These are phyloP conservation scores for Charina bottae DNA, from an alignment of 2,113 vertebrate genomes.

Conservation along the genomic window DNA sequence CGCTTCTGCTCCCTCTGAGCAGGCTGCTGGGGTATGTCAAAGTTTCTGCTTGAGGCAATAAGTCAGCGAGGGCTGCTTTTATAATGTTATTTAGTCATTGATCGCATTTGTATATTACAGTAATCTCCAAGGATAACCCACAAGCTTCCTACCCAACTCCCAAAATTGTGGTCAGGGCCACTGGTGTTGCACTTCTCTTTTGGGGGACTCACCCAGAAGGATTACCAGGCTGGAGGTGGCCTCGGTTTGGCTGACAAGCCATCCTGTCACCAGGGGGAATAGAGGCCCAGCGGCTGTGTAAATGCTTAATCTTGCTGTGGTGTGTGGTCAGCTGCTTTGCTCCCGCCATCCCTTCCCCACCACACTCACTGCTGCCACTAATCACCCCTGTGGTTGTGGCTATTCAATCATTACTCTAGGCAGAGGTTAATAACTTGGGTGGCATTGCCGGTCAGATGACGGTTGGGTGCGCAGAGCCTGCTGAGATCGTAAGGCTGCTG, in stretches of 20 bases:
- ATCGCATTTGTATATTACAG: too few species aligned
- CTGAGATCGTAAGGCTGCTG: not conserved
- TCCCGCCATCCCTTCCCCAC: too few species aligned
- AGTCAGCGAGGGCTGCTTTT: not conserved
- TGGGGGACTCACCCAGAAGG: not conserved
- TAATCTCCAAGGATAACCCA: too few species aligned
- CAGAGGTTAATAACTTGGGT: not conserved
- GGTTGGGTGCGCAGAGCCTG: not conserved
- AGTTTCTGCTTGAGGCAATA: not conserved
- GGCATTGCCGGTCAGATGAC: not conserved
- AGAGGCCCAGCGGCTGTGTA: not conserved
- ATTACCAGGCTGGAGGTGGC: not conserved
- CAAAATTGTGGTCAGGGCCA: not conserved
- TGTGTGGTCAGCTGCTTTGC: not conserved
- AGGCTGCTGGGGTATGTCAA: not conserved
- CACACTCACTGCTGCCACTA: not conserved
- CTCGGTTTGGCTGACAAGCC: not conserved
- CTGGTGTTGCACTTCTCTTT: not conserved
- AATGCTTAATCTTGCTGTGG: not conserved
- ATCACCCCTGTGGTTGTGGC: not conserved
- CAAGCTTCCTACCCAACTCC: not conserved
- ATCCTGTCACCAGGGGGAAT: not conserved
- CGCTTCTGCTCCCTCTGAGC: not conserved
- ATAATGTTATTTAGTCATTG: too few species aligned
- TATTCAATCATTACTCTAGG: not conserved